Evolutionary conservation across 2,113 vertebrate species (phyloP).

Genomic region (Pao palembangensis): DNA sequence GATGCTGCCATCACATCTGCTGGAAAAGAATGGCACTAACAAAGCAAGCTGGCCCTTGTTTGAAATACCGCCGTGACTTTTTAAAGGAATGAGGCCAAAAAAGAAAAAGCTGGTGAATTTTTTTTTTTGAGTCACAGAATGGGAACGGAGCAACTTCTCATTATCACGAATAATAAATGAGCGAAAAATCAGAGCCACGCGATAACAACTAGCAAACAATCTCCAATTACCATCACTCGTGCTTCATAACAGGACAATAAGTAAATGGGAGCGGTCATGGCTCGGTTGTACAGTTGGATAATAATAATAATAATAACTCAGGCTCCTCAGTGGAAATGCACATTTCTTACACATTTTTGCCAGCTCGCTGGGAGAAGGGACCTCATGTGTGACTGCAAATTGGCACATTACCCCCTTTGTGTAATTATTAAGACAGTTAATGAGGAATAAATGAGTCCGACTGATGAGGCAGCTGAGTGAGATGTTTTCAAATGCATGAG

Average conservation of each 20-base stretch:
- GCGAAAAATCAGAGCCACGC: conserved; percentile 26
- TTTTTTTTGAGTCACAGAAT: conserved; percentile 8
- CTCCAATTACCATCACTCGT: conserved; percentile 59
- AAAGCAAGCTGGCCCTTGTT: conserved; percentile 13
- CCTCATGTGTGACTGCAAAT: conserved; percentile 31
- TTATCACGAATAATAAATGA: conserved; percentile 51
- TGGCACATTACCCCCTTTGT: conserved; percentile 52
- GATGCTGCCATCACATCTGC: conserved; percentile 13
- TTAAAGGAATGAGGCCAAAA: conserved; percentile 24
- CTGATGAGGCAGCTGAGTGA: conserved; percentile 25
- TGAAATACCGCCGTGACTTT: conserved; percentile 20
- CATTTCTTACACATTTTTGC: conserved; percentile 10
- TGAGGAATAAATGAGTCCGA: conserved; percentile 15
- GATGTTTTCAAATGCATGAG: conserved; percentile 23
- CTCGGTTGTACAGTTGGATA: conserved; percentile 36
- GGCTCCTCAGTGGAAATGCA: conserved; percentile 32
- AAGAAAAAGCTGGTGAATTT: conserved; percentile 17
- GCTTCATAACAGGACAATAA: conserved; percentile 50
- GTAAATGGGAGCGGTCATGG: conserved; percentile 50
- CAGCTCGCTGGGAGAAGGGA: conserved; percentile 4
- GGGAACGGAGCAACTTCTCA: conserved; percentile 41
- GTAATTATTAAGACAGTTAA: conserved; percentile 43
- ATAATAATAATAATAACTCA: conserved; percentile 34
- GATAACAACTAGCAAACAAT: conserved; percentile 55
- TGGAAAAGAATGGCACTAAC: conserved; percentile 2